A percentile compares a stretch with the other conserved stretches of the same genome.
phyloP scores from a whole-genome alignment of 2,888 invertebrate genomes.

The Diachrysia chrysitis region DNA sequence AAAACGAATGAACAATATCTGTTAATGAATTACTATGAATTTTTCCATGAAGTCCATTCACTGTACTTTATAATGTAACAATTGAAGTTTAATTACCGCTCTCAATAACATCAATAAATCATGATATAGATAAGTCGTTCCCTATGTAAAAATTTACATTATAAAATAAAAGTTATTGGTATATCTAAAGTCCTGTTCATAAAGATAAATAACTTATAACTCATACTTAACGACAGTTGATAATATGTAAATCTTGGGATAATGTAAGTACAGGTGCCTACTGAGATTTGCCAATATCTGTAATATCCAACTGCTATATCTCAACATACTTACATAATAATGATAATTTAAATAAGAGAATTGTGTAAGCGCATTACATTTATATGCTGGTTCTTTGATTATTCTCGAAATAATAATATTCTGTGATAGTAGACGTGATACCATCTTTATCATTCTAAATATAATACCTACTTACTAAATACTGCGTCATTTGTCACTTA shows the following conservation, averaged over 20 bases:
- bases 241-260: slow-evolving; percentile 60
- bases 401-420: slow-evolving; percentile 85
- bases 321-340: slow-evolving; percentile 58
- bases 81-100: slow-evolving; percentile 43
- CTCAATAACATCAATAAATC: slow-evolving; percentile 48
- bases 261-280: slow-evolving; percentile 67
- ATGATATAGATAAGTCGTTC: slow-evolving; percentile 51
- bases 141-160: slow-evolving; percentile 43
- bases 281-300: slow-evolving; percentile 63
- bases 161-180: slow-evolving; percentile 44
- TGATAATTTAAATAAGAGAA: slow-evolving; percentile 64
- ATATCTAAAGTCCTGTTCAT: slow-evolving; percentile 51
- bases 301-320: slow-evolving; percentile 48
- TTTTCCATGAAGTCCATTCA: slow-evolving; percentile 19
- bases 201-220: slow-evolving; percentile 56
- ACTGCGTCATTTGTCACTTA: slow-evolving; percentile 77
- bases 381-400: slow-evolving; percentile 73
- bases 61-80: slow-evolving; percentile 27
- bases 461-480: slow-evolving; percentile 58
- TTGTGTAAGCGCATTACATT: slow-evolving; percentile 72
- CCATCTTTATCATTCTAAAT: slow-evolving; percentile 77
- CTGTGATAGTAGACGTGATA: slow-evolving; percentile 89
- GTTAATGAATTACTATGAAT: slow-evolving; percentile 43
- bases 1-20: slow-evolving; percentile 44
- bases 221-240: slow-evolving; percentile 55